Evolutionary conservation across 2,797 vertebrate species (phyloP).

Genomic region (Petrocephalus schoutedeni): DNA sequence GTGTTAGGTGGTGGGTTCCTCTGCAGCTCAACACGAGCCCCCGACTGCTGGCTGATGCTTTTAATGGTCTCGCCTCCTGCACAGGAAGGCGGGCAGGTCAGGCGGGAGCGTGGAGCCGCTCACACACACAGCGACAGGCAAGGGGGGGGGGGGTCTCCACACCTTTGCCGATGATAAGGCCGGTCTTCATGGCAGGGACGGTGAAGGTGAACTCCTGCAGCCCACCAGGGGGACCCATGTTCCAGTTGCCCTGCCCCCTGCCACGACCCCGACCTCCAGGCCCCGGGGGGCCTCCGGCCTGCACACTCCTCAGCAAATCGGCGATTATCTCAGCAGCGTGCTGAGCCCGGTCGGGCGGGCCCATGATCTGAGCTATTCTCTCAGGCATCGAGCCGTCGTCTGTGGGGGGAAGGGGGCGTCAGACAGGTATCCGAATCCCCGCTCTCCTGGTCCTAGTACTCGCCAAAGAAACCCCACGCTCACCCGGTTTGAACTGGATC

Average conservation of each 20-base stretch:
- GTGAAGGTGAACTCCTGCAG: slow-evolving; percentile 97
- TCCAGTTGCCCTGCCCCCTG: slow-evolving; percentile 95
- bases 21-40: slow-evolving; percentile 94
- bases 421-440: background rate
- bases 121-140: background rate
- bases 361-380: slow-evolving; percentile 96
- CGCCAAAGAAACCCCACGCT: background rate
- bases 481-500: slow-evolving; percentile 98
- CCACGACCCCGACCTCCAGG: slow-evolving; percentile 87
- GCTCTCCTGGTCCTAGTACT: background rate
- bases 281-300: slow-evolving; percentile 84
- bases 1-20: slow-evolving; percentile 95
- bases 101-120: background rate
- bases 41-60: slow-evolving; percentile 96
- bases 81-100: slow-evolving; percentile 14
- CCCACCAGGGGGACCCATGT: slow-evolving; percentile 97
- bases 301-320: slow-evolving; percentile 91
- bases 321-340: slow-evolving; percentile 95
- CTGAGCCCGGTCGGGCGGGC: slow-evolving; percentile 91
- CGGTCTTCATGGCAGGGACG: slow-evolving; percentile 96
- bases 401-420: slow-evolving; percentile 42
- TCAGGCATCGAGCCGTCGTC: slow-evolving; percentile 95
- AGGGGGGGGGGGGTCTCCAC: slow-evolving; percentile 23
- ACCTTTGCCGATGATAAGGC: slow-evolving; percentile 98
- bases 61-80: slow-evolving; percentile 97